phyloP scores from a whole-genome alignment of 2,113 vertebrate genomes.

The Cacatua alba region DNA sequence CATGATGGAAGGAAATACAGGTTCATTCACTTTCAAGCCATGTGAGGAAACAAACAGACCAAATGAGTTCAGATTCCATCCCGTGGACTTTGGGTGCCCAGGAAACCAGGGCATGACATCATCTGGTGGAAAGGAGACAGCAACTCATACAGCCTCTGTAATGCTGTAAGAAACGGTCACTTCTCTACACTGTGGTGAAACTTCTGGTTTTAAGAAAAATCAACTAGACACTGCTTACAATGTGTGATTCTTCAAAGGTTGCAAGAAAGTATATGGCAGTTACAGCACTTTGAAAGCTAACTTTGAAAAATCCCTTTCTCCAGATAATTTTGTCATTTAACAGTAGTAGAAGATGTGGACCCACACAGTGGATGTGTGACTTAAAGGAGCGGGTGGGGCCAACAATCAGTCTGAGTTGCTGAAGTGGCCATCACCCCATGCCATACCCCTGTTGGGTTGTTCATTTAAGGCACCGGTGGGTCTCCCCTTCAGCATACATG shows the following conservation, averaged over 20 bases:
- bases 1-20: background rate
- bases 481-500: rapidly evolving
- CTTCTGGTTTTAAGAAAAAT: background rate
- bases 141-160: background rate
- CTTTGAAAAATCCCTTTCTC: background rate
- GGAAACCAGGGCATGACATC: background rate
- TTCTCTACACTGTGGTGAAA: background rate
- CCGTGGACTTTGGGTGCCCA: background rate
- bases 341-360: background rate
- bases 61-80: conserved; percentile 24
- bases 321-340: background rate
- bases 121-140: background rate
- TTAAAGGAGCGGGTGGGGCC: background rate
- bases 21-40: background rate
- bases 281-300: background rate
- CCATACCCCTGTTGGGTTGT: background rate
- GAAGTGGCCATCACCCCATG: background rate
- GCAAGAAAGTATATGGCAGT: rapidly evolving
- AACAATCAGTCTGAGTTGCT: background rate
- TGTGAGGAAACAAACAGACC: background rate
- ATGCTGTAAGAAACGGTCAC: background rate
- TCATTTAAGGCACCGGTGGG: background rate
- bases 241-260: background rate
- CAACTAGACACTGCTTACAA: background rate
- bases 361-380: rapidly evolving